Percentiles rank a stretch among this genome's conserved stretches.
Evolutionary conservation across 2,113 vertebrate species (phyloP).

Genomic region (Nannospalax galili): DNA sequence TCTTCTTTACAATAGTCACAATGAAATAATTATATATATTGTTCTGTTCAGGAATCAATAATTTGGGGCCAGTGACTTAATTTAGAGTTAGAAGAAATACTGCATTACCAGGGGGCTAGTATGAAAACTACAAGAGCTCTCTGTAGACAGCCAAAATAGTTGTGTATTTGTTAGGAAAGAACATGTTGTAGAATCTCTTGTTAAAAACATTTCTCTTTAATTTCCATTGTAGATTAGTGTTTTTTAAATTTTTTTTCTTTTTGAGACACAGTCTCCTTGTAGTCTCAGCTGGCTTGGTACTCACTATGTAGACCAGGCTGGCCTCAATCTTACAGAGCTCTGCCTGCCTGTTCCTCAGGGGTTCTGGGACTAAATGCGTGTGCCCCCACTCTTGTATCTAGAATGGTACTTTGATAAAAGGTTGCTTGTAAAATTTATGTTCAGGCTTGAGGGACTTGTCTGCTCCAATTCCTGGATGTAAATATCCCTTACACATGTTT

Average conservation of each 20-base stretch:
- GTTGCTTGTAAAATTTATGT: background rate
- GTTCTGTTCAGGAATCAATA: conserved; percentile 33
- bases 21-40: conserved; percentile 20
- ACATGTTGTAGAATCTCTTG: background rate
- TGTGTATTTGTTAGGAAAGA: conserved; percentile 32
- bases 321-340: too few relatives aligned
- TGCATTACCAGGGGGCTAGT: background rate
- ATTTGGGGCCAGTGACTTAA: background rate
- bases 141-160: conserved; percentile 17
- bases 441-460: background rate
- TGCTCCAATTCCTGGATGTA: background rate
- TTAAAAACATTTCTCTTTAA: conserved; percentile 10
- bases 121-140: background rate
- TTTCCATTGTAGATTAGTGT: too few relatives aligned
- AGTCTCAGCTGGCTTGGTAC: too few relatives aligned
- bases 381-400: too few relatives aligned
- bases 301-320: too few relatives aligned
- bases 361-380: too few relatives aligned
- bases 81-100: conserved; percentile 41
- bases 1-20: conserved; percentile 29
- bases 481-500: background rate
- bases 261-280: too few relatives aligned
- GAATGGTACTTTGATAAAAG: background rate
- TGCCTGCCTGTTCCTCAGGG: too few relatives aligned
- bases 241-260: too few relatives aligned